Percentiles rank a stretch among this genome's conserved stretches.
Evolutionary conservation across 2,113 vertebrate genomes (phyloP).

Genomic region (Clarias macrocephalus): DNA sequence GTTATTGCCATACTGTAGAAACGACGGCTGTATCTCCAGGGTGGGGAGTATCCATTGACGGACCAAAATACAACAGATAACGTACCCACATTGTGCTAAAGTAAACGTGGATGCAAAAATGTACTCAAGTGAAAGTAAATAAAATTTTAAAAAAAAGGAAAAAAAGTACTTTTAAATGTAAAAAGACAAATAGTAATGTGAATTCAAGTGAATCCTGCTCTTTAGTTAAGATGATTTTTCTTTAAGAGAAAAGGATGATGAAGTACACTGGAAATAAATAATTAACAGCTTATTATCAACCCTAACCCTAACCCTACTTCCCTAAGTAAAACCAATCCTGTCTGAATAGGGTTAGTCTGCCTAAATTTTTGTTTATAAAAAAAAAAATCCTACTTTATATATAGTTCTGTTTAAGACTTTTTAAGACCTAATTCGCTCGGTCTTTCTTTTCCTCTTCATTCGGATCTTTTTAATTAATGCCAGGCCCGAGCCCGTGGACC

Average conservation of each 20-base stretch:
- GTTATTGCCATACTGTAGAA: too few relatives aligned
- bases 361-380: too few relatives aligned
- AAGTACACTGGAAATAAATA: background rate
- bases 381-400: background rate
- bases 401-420: background rate
- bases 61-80: background rate
- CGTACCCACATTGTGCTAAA: background rate
- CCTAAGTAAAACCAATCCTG: background rate
- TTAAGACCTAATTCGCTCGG: background rate
- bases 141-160: background rate
- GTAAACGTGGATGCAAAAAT: background rate
- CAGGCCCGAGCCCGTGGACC: conserved; percentile 41
- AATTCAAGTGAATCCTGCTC: background rate
- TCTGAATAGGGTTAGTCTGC: background rate
- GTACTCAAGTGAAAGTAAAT: background rate
- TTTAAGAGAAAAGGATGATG: background rate
- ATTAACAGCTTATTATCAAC: background rate
- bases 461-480: background rate
- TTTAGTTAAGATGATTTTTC: background rate
- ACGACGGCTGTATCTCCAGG: too few relatives aligned
- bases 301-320: background rate
- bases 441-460: background rate
- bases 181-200: background rate
- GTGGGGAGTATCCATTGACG: too few relatives aligned
- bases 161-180: background rate